These are phyloP conservation scores for Saccopteryx leptura DNA, from an alignment of 2,113 vertebrate genomes.

Conservation along the genomic window DNA sequence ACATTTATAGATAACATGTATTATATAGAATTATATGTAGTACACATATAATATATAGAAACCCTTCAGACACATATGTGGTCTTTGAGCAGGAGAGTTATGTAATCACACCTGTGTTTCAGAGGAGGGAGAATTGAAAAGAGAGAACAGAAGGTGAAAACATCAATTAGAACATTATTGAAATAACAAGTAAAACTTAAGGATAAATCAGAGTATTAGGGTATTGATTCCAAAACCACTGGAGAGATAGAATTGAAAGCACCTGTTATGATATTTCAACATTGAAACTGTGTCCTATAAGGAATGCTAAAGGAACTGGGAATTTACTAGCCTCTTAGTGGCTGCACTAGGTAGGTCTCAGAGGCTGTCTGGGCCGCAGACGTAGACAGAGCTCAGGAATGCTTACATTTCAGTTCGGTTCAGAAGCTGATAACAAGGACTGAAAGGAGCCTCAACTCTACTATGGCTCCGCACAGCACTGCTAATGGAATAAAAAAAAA, in stretches of 20 bases:
- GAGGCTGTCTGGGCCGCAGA: not conserved
- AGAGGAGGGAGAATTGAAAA: constrained; percentile 8
- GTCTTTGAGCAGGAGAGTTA: not conserved
- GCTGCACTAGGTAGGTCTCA: not conserved
- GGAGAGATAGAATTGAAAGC: not conserved
- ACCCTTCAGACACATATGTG: not conserved
- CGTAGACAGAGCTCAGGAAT: not conserved
- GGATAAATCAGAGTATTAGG: not conserved
- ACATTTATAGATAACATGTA: not conserved
- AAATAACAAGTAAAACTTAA: constrained; percentile 19
- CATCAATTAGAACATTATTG: not conserved
- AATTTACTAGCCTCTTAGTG: not conserved
- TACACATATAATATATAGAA: not conserved
- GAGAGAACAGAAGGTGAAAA: constrained; percentile 36
- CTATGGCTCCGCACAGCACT: not conserved
- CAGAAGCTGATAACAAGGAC: constrained; percentile 6
- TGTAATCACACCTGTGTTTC: not conserved
- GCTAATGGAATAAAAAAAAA: not conserved
- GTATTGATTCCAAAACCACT: not conserved
- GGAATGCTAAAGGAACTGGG: not conserved
- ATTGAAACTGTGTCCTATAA: not conserved
- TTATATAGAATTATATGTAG: not conserved
- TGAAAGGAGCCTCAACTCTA: not conserved
- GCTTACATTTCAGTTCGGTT: not conserved
- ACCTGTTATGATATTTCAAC: not conserved